Base-by-base conservation (phyloP, 2,888 invertebrate species). In the Alviniconcha strummeri region DNA sequence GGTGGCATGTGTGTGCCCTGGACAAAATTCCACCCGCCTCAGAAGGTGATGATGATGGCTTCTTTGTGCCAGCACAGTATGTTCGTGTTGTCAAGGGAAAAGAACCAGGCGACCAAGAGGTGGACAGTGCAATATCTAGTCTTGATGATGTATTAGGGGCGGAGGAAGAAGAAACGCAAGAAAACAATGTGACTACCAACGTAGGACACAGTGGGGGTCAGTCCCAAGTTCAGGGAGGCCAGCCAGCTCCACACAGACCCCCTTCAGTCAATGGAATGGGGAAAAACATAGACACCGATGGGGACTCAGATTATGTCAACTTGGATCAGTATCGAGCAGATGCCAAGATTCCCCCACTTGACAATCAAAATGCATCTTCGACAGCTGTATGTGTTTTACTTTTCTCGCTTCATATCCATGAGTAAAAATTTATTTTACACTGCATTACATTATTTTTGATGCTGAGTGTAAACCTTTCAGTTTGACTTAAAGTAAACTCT, bases 51-150 rank as follows among this genome's bases (percentile, higher is more conserved):
- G 86, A 86, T 5, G 88, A 86, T 36, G 86, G 89, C 8, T 90
- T 91, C 83, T 91, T 89, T 88, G 91, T 91, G 54, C 91, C 91
- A n/a, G 89, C 90, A 36, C 87, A 90, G 86, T 91, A 91, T 89
- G 90, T 91, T 17, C 85, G 88, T 83, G 80, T 89, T 84, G 81
- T 90, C 75, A 77, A 82, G 54, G 82, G 81, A 19, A 77, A 56
- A 69, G 81, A 72, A 82, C 78, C 82, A 56, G 86, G 78, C 11
- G 83, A 86, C 56, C 72, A 67, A 4, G 83, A 84, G 13, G 80
- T 83, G 36, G 76, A 60, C 36, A 76, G 67, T 15, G 81, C 74
- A 9, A 52, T 80, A 52, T 81, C 82, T 13, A 77, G 56, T 60
- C 67, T 84, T 71, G 83, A 83, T 57, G 67, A 84, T 84, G 84